A percentile compares a stretch with the other conserved stretches of the same genome.
Evolutionary conservation across 2,797 vertebrate species (phyloP).

Genomic region (Fundulus diaphanus): DNA sequence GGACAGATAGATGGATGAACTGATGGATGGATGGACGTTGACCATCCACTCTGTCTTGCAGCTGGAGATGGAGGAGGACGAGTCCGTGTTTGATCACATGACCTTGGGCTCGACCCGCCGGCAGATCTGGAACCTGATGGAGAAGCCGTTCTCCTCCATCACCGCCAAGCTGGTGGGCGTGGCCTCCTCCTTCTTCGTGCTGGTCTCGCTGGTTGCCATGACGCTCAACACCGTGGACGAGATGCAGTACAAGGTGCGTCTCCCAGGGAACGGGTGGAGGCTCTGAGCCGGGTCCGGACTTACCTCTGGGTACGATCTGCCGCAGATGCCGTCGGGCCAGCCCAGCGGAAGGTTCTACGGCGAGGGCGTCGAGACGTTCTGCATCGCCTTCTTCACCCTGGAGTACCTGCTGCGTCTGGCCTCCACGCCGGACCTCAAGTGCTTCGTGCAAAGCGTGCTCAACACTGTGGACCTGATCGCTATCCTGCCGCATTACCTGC

Average conservation of each 20-base stretch:
- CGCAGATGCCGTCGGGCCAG: constrained; percentile 57
- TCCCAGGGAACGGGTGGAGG: background rate
- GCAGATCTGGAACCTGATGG: constrained; percentile 92
- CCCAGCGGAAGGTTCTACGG: constrained; percentile 79
- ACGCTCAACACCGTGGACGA: constrained; percentile 94
- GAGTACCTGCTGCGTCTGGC: constrained; percentile 90
- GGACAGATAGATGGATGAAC: background rate
- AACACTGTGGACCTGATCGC: constrained; percentile 93
- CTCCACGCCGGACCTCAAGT: constrained; percentile 87
- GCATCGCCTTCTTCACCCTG: constrained; percentile 91
- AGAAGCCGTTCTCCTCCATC: constrained; percentile 93
- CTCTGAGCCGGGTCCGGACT: background rate
- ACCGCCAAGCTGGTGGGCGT: constrained; percentile 89
- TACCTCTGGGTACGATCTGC: background rate
- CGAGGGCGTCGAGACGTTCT: constrained; percentile 87
- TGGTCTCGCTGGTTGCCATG: constrained; percentile 91
- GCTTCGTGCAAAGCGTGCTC: constrained; percentile 86
- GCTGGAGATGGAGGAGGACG: constrained; percentile 84
- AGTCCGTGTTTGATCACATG: constrained; percentile 85
- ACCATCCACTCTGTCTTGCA: constrained; percentile 25
- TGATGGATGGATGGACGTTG: no score
- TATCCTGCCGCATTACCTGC: constrained; percentile 92
- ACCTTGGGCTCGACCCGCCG: constrained; percentile 68
- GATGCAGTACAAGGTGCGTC: constrained; percentile 83
- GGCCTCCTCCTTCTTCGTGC: constrained; percentile 91